These are phyloP conservation scores for Phyllotreta striolata DNA, from an alignment of 2,888 invertebrate genomes.

Conservation along the genomic window DNA sequence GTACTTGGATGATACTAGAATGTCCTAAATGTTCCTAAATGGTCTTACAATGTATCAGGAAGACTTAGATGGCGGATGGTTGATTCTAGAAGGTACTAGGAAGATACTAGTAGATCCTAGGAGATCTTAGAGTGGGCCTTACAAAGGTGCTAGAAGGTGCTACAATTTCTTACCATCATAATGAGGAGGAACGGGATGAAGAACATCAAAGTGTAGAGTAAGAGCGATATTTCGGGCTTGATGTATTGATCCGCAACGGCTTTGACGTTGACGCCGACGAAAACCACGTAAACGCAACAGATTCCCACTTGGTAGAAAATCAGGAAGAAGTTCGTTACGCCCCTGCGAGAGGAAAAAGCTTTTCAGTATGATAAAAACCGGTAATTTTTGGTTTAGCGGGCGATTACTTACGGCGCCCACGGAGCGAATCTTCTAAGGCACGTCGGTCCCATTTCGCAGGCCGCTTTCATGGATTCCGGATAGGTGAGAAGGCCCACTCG, in stretches of 20 bases:
- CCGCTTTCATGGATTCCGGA: conserved; percentile 82
- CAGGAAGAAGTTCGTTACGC: conserved; percentile 72
- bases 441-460: conserved; percentile 78
- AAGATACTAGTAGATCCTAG: too few species aligned
- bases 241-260: conserved; percentile 54
- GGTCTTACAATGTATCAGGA: too few species aligned
- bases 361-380: neutral
- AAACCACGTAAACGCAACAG: conserved; percentile 81
- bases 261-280: conserved; percentile 58
- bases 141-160: too few species aligned
- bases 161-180: conserved; percentile 74
- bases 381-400: conserved; percentile 7
- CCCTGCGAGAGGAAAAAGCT: conserved; percentile 56
- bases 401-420: conserved; percentile 58
- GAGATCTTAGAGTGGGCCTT: too few species aligned
- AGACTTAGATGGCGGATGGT: too few species aligned
- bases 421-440: conserved; percentile 68
- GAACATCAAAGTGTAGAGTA: conserved; percentile 55
- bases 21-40: too few species aligned
- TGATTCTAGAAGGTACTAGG: too few species aligned
- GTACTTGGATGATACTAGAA: too few species aligned
- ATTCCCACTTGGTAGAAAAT: conserved; percentile 88
- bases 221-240: conserved; percentile 39
- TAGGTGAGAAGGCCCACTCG: conserved; percentile 82
- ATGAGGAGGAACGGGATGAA: conserved; percentile 75